A percentile compares a stretch with the other conserved stretches of the same genome.
phyloP scores from a whole-genome alignment of 1,140 invertebrate species.

The Saccostrea echinata region DNA sequence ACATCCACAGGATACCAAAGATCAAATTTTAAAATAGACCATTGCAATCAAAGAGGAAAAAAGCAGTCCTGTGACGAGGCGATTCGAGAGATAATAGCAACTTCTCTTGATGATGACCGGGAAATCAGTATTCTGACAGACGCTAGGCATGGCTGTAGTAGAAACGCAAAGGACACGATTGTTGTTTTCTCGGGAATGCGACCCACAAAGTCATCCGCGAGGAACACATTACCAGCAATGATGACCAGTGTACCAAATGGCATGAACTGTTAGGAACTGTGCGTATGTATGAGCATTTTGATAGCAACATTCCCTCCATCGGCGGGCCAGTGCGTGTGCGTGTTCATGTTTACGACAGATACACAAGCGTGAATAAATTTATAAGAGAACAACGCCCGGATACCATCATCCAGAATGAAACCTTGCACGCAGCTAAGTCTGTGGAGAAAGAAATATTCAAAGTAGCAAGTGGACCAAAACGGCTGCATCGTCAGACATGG shows the following conservation, averaged over 20 bases:
- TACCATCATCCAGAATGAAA: not conserved
- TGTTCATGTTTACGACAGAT: not conserved
- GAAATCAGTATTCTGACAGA: slow-evolving; percentile 23
- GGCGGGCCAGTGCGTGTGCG: not conserved
- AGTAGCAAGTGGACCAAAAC: not conserved
- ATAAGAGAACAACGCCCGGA: not conserved
- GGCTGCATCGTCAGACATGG: not conserved
- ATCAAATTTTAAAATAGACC: not conserved
- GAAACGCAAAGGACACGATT: slow-evolving; percentile 29
- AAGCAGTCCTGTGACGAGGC: not conserved
- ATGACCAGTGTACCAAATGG: not conserved
- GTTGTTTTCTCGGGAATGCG: not conserved
- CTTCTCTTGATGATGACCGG: not conserved
- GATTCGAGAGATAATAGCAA: not conserved
- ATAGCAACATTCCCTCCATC: not conserved
- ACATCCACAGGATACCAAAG: not conserved
- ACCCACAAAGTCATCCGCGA: not conserved
- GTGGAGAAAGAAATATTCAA: not conserved
- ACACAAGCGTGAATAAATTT: too few relatives aligned
- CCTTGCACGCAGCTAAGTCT: not conserved
- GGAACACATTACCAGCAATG: not conserved
- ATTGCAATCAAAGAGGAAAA: not conserved
- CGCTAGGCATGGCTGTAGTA: slow-evolving; percentile 33
- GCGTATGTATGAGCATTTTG: slow-evolving; percentile 13
- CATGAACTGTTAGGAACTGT: not conserved